Conservation (phyloP, 2,888 invertebrate genomes). For the Apotomis capreana region DNA sequence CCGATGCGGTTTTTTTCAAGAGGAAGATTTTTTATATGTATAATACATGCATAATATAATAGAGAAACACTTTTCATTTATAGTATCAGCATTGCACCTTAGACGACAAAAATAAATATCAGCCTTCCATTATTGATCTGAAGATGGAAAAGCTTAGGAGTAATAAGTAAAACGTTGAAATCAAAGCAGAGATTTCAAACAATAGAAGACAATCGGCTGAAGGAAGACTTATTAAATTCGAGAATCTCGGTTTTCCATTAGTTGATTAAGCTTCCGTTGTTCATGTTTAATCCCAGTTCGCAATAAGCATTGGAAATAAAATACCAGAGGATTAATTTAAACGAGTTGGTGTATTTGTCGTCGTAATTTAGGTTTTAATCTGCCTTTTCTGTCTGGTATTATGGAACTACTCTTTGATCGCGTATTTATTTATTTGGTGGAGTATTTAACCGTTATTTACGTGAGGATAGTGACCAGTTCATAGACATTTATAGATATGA, state of each 20-base stretch:
- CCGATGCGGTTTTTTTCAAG: too few species aligned
- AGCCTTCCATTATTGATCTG: slow-evolving; percentile 36
- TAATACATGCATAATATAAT: too few species aligned
- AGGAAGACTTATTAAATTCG: slow-evolving; percentile 54
- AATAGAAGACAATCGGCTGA: slow-evolving; percentile 55
- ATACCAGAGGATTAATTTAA: slow-evolving; percentile 29
- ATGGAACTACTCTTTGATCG: too few species aligned
- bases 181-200: slow-evolving; percentile 57
- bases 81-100: too few species aligned
- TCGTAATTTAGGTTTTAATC: too few species aligned
- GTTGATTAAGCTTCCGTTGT: slow-evolving; percentile 47
- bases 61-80: too few species aligned
- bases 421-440: too few species aligned
- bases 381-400: too few species aligned
- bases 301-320: slow-evolving; percentile 34
- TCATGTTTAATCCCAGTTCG: slow-evolving; percentile 38
- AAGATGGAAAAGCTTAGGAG: slow-evolving; percentile 28
- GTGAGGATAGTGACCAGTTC: too few species aligned
- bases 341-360: not conserved
- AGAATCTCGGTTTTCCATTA: slow-evolving; percentile 53
- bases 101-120: not conserved
- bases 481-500: too few species aligned
- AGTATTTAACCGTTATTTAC: too few species aligned
- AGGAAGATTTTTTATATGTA: too few species aligned
- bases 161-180: slow-evolving; percentile 52